Conservation (phyloP, 2,888 invertebrate species). For the Acrobasis suavella region DNA sequence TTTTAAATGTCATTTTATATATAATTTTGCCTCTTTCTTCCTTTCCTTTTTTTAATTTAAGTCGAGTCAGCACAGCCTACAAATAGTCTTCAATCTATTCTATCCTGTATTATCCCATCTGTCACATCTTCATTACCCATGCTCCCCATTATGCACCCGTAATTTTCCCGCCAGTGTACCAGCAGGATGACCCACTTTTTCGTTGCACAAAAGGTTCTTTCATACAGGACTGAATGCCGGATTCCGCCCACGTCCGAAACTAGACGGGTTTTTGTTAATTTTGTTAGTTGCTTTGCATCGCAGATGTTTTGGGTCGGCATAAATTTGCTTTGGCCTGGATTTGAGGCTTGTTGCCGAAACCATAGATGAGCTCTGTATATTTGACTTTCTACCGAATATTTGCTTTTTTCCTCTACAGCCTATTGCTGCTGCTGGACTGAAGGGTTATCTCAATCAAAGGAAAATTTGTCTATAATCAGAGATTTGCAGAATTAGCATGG, state of each 20-base stretch:
- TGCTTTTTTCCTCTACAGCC: neutral
- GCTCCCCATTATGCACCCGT: constrained; percentile 28
- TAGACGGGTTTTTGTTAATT: constrained; percentile 44
- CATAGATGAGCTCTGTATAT: neutral
- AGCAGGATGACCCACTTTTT: constrained; percentile 67
- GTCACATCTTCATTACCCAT: constrained; percentile 21
- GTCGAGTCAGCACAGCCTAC: too few species aligned
- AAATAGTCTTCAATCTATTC: too few species aligned
- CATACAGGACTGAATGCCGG: constrained; percentile 62
- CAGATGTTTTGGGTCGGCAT: constrained; percentile 28
- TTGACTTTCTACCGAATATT: neutral
- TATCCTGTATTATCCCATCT: neutral
- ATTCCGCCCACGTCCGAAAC: constrained; percentile 49
- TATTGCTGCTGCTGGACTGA: too few species aligned
- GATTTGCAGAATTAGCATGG: too few species aligned
- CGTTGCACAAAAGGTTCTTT: constrained; percentile 62
- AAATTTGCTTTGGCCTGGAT: constrained; percentile 5
- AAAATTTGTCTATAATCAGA: too few species aligned
- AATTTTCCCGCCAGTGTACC: constrained; percentile 47
- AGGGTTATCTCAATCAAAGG: too few species aligned
- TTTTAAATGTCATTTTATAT: too few species aligned
- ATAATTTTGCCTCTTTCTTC: too few species aligned
- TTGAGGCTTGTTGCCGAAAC: neutral
- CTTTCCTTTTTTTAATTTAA: too few species aligned
- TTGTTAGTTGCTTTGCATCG: constrained; percentile 35